Evolutionary conservation across 2,797 vertebrate genomes (phyloP).

Genomic region (Phalloptychus januarius): DNA sequence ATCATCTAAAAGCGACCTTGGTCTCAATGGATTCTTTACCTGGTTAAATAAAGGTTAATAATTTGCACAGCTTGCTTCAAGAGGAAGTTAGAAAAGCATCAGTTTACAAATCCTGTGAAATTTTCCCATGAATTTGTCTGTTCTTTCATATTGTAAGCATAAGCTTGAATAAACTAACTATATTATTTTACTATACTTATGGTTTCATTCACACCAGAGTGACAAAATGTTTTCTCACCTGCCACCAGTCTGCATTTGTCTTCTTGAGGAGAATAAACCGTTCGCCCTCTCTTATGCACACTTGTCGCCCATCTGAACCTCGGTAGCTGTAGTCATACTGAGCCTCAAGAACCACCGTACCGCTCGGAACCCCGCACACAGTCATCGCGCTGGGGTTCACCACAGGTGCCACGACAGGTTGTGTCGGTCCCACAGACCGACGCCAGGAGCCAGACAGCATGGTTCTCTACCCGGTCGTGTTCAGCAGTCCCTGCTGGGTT

Average conservation of each 20-base stretch:
- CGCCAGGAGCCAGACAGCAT: constrained; percentile 87
- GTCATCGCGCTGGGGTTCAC: constrained; percentile 57
- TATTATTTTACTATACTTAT: not conserved
- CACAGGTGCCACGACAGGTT: constrained; percentile 27
- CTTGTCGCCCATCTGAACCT: constrained; percentile 81
- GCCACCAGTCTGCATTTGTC: constrained; percentile 92
- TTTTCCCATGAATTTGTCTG: not conserved
- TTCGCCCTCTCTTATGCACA: constrained; percentile 89
- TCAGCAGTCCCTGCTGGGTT: constrained; percentile 55
- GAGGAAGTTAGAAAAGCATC: not conserved
- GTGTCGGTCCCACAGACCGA: constrained; percentile 71
- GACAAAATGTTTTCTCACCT: constrained; percentile 71
- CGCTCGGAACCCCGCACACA: constrained; percentile 72
- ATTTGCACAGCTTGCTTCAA: not conserved
- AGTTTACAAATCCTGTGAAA: not conserved
- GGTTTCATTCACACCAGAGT: rapidly evolving
- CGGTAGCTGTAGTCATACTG: constrained; percentile 88
- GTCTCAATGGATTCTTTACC: not conserved
- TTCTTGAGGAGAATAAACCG: constrained; percentile 88
- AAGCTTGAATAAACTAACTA: not conserved
- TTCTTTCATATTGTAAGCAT: not conserved
- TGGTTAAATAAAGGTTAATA: not conserved
- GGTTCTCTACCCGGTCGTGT: constrained; percentile 40
- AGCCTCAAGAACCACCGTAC: constrained; percentile 82
- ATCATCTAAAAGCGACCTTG: not conserved